Evolutionary conservation across 2,113 vertebrate genomes (phyloP).

Genomic region (Hydropotes inermis): DNA sequence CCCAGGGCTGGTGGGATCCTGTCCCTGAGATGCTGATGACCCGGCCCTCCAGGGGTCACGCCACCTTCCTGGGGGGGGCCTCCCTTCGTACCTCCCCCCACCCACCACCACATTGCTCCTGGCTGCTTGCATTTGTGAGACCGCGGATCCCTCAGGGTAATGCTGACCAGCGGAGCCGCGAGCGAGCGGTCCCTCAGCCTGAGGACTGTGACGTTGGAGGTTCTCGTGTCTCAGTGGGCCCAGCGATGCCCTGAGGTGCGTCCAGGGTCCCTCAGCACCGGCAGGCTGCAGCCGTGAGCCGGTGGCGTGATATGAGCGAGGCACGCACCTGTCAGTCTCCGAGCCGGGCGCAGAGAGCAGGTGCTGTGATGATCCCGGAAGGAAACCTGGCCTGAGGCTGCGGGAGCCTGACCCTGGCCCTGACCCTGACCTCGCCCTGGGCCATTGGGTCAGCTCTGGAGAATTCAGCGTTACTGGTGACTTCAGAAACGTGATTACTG

Average conservation of each 20-base stretch:
- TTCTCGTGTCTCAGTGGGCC: not conserved
- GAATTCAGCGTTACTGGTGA: not conserved
- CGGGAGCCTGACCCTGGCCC: not conserved
- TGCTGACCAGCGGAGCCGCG: accelerated
- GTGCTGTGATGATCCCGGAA: not conserved
- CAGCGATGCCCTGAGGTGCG: not conserved
- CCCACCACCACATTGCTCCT: accelerated
- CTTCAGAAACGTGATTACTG: accelerated
- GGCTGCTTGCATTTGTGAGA: not conserved
- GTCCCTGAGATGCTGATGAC: not conserved
- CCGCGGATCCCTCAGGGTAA: not conserved
- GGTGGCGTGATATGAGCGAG: accelerated
- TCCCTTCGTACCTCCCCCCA: too few species aligned
- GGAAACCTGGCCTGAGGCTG: not conserved
- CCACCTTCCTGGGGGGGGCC: not conserved
- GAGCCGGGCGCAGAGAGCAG: not conserved
- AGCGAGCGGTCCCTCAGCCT: accelerated
- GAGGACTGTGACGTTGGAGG: too few species aligned
- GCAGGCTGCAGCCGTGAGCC: too few species aligned
- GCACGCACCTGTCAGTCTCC: not conserved
- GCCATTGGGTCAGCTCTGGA: not conserved
- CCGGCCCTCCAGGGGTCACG: accelerated
- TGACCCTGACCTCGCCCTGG: not conserved
- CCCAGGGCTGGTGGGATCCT: accelerated
- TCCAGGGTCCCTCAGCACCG: not conserved